phyloP scores from a whole-genome alignment of 2,113 vertebrate genomes.

The Mustela lutreola region DNA sequence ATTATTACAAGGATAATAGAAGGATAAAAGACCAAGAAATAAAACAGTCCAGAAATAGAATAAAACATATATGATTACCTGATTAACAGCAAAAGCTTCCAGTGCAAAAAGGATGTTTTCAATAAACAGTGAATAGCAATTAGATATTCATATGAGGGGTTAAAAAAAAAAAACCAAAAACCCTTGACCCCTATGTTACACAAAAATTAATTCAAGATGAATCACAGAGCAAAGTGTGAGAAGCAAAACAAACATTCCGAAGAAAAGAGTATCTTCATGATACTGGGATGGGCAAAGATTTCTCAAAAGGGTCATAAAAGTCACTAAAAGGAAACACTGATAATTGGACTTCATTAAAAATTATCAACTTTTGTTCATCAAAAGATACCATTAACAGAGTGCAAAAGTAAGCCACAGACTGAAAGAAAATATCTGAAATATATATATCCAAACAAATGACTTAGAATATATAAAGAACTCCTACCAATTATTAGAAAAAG shows the following conservation, averaged over 20 bases:
- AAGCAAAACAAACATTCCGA: not conserved
- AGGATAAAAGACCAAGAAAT: conserved; percentile 27
- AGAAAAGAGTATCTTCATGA: not conserved
- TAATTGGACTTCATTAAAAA: not conserved
- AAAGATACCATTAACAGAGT: not conserved
- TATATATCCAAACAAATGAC: not conserved
- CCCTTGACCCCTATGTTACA: not conserved
- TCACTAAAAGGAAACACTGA: not conserved
- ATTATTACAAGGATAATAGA: not conserved
- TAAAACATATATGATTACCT: not conserved
- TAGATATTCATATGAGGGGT: not conserved
- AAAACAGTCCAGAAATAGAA: not conserved
- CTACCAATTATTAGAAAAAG: conserved; percentile 5
- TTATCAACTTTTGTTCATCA: conserved; percentile 7
- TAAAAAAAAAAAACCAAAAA: not conserved
- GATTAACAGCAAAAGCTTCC: not conserved
- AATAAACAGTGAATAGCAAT: not conserved
- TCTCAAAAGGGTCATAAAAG: conserved; percentile 3
- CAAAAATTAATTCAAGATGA: not conserved
- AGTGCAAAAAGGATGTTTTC: not conserved
- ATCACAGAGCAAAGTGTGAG: not conserved
- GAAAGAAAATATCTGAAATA: not conserved
- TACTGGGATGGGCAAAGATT: not conserved
- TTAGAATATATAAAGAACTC: conserved; percentile 44
- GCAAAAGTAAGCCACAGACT: not conserved